Evolutionary conservation across 2,888 invertebrate species (phyloP), one percentile per base, ranked within the genome.

Genomic region (Gisinianus flammeolus): DNA sequence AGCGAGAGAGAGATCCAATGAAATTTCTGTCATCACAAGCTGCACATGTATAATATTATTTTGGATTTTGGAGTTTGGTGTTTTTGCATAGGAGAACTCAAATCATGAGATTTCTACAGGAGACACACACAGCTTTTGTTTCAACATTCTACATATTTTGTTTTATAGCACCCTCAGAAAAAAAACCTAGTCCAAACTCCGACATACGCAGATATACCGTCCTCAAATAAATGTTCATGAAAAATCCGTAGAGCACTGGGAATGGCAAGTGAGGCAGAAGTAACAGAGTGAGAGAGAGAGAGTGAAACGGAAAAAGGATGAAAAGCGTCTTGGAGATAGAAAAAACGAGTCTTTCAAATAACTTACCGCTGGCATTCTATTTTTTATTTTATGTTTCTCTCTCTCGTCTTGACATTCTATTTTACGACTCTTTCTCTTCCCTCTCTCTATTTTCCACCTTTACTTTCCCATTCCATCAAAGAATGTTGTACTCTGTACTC

Each of bases 321-420:
- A n/a, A 58, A 58, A 24, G 58, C 44, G 54, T n/a, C 16, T n/a
- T 54, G 54, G n/a, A n/a, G 54, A 54, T 8, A 22, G 6, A 69
- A 31, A 35, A 69, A 69, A 69, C 12, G 22, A 26, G 26, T 44
- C 69, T 22, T 12, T 22, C 35, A 69, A 35, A 44, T 30, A 69
- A 69, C 12, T 44, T 35, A 69, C 19, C 69, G 66, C 16, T 30
- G 66, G 66, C 28, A 66, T 66, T 16, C 30, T 31, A 66, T 66
- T 66, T 30, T 66, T 30, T 66, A 30, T 66, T 66, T 19, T n/a
- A n/a, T n/a, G n/a, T n/a, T n/a, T n/a, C n/a, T n/a, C n/a, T n/a
- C n/a, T n/a, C n/a, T n/a, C n/a, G n/a, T n/a, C n/a, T 19, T 30
- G 66, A 30, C 66, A 66, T 66, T 5, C 66, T 30, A 66, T 64